A percentile compares a stretch with the other conserved stretches of the same genome.
Evolutionary conservation across 2,113 vertebrate species (phyloP).

Genomic region (Azemiops feae): DNA sequence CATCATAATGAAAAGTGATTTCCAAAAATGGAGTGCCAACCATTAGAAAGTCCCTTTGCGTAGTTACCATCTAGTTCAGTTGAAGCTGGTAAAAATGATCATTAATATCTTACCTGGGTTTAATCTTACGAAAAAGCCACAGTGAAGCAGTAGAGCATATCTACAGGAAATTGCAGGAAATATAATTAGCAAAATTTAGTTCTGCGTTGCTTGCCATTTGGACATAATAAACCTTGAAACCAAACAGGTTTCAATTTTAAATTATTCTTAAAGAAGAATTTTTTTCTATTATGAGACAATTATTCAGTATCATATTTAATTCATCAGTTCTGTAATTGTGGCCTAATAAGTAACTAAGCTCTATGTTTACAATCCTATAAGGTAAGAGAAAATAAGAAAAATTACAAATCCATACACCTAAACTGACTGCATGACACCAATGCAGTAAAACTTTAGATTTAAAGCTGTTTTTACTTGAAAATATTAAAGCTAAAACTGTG

Average conservation of each 20-base stretch:
- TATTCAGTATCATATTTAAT: not conserved
- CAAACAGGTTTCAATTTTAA: not conserved
- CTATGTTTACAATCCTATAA: not conserved
- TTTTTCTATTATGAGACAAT: not conserved
- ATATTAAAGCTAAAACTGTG: slow-evolving; percentile 2
- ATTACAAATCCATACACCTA: not conserved
- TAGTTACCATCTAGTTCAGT: not conserved
- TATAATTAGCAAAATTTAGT: not conserved
- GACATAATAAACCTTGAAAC: not conserved
- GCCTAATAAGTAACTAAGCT: not conserved
- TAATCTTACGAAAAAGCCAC: not conserved
- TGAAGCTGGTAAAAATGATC: not conserved
- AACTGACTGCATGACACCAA: not conserved
- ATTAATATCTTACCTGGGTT: not conserved
- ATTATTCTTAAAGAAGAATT: not conserved
- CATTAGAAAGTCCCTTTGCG: not conserved
- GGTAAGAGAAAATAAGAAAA: not conserved
- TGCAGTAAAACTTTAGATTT: not conserved
- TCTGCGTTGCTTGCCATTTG: not conserved
- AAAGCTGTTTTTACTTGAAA: not conserved
- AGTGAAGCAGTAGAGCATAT: not conserved
- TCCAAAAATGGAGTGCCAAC: not conserved
- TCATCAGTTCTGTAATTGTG: not conserved
- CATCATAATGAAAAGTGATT: too few relatives aligned
- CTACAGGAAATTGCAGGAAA: not conserved